phyloP scores from a whole-genome alignment of 1,140 invertebrate genomes.

The Carposina sasakii region DNA sequence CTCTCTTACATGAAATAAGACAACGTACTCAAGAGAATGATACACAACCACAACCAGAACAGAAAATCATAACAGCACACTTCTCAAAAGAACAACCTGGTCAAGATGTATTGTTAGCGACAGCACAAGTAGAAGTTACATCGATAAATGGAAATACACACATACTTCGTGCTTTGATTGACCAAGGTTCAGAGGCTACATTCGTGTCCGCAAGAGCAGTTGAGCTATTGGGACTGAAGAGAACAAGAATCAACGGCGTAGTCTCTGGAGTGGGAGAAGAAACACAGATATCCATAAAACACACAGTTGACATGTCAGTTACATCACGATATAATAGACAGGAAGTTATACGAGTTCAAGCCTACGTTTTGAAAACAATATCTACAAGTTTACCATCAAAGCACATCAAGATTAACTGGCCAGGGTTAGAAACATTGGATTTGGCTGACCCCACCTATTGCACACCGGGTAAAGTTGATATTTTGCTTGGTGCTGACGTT shows the following conservation, averaged over 20 bases:
- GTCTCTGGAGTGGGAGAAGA: slow-evolving; percentile 27
- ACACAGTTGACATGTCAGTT: background rate
- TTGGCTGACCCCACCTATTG: slow-evolving; percentile 22
- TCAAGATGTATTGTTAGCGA: slow-evolving; percentile 18
- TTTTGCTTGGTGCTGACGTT: slow-evolving; percentile 24
- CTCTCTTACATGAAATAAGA: slow-evolving; percentile 15
- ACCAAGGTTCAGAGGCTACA: slow-evolving; percentile 16
- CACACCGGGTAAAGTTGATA: slow-evolving; percentile 23
- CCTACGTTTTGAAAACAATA: slow-evolving; percentile 23
- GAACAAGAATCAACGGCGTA: slow-evolving; percentile 20
- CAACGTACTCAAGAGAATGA: slow-evolving; percentile 1
- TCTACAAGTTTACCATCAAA: slow-evolving; percentile 22
- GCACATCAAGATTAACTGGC: slow-evolving; percentile 16
- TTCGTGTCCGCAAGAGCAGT: slow-evolving; percentile 23
- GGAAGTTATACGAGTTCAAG: slow-evolving; percentile 14
- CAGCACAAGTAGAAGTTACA: slow-evolving; percentile 13
- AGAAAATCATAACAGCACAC: slow-evolving; percentile 2
- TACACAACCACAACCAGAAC: background rate
- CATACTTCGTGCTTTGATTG: slow-evolving; percentile 17
- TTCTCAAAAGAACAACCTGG: slow-evolving; percentile 12
- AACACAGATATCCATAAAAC: slow-evolving; percentile 14
- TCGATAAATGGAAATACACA: slow-evolving; percentile 8
- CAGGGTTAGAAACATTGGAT: slow-evolving; percentile 14
- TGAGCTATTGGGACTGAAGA: slow-evolving; percentile 21
- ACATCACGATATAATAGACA: background rate